These are phyloP conservation scores for Chrysocyon brachyurus DNA, from an alignment of 2,797 vertebrate genomes.

Conservation along the genomic window DNA sequence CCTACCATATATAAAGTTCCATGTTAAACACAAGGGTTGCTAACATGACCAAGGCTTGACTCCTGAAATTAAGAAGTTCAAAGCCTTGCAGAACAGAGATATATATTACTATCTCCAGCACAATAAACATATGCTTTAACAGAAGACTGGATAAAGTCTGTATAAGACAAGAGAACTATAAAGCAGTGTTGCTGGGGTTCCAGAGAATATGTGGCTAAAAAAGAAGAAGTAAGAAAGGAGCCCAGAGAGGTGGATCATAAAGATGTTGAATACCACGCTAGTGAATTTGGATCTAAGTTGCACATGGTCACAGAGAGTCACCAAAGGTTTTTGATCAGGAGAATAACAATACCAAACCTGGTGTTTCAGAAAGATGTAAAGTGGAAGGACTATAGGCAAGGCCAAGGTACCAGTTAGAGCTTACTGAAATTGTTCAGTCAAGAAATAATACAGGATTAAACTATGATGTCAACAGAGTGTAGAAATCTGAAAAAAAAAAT, in stretches of 20 bases:
- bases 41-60: neutral
- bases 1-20: neutral
- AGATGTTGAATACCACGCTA: neutral
- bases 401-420: neutral
- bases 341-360: neutral
- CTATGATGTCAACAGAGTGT: neutral
- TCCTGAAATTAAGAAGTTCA: neutral
- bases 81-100: neutral
- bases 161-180: neutral
- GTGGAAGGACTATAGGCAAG: neutral
- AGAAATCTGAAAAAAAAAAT: neutral
- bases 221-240: neutral
- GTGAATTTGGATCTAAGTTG: conserved; percentile 45
- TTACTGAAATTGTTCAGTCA: neutral
- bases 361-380: neutral
- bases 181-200: neutral
- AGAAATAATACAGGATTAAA: conserved; percentile 10
- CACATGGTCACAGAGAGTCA: neutral
- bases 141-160: neutral
- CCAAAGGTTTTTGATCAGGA: neutral
- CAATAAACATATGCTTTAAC: neutral
- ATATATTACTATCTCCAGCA: neutral
- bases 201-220: neutral
- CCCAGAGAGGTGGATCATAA: neutral
- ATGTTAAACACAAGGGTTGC: neutral